Conservation (phyloP, 2,113 vertebrate genomes). For the Scytalopus superciliaris region DNA sequence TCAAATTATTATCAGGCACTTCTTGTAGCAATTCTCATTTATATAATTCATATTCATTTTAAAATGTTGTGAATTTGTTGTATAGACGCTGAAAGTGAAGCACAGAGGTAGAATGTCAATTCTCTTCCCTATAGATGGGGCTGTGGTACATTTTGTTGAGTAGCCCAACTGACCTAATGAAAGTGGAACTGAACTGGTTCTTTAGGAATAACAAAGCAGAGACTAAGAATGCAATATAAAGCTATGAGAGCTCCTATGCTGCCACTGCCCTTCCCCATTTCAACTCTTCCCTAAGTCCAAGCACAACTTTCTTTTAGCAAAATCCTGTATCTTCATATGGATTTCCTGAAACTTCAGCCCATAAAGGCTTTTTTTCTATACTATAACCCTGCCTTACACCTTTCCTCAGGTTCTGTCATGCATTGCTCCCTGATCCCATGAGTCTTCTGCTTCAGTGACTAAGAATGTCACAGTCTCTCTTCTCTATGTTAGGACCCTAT, state of each 20-base stretch:
- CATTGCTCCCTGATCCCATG: fast-evolving
- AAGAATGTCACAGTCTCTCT: background rate
- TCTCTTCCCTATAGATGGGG: background rate
- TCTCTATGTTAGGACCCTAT: too few species aligned
- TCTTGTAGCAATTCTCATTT: background rate
- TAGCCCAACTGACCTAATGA: background rate
- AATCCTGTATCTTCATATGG: fast-evolving
- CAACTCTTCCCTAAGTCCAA: background rate
- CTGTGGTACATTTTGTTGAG: background rate
- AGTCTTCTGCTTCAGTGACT: background rate
- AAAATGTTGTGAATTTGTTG: background rate
- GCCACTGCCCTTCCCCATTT: background rate
- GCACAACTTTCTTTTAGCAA: background rate
- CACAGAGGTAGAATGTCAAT: background rate
- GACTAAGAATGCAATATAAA: background rate
- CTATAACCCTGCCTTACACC: background rate
- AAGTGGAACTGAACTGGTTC: background rate
- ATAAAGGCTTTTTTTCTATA: background rate
- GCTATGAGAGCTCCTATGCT: background rate
- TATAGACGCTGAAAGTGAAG: background rate
- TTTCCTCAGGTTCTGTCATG: background rate
- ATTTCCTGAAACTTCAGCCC: background rate
- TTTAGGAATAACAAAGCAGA: background rate
- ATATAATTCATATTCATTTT: background rate
- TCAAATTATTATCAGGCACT: background rate